A percentile compares a stretch with the other conserved stretches of the same genome.
phyloP scores from a whole-genome alignment of 92 coral and sea anemone genomes.

The Epizoanthus ramosus region DNA sequence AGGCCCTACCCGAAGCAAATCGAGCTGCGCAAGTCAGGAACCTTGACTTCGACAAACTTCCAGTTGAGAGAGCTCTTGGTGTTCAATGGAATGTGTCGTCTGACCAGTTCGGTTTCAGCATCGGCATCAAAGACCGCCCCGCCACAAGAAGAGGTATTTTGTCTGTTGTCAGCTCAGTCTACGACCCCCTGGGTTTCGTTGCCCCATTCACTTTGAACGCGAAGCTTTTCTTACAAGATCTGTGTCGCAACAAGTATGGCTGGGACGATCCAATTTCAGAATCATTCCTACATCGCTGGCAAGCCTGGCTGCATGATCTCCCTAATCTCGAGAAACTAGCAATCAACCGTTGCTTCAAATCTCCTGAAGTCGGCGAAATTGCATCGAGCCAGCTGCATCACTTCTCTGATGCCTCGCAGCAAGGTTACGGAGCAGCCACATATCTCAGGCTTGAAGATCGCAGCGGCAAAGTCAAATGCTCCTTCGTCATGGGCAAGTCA shows the following conservation, averaged over 20 bases:
- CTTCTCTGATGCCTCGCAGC: no score
- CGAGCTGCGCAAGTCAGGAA: conserved; percentile 26
- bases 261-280: conserved; percentile 46
- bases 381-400: no score
- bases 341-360: no score
- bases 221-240: conserved; percentile 39
- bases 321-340: conserved; percentile 36
- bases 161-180: conserved; percentile 37
- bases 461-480: conserved; percentile 11
- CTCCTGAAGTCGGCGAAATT: no score
- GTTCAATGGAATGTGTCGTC: conserved; percentile 33
- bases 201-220: conserved; percentile 33
- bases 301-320: conserved; percentile 50
- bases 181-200: conserved; percentile 45
- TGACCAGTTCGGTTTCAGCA: conserved; percentile 35
- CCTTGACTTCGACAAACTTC: conserved; percentile 21
- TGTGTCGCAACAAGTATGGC: conserved; percentile 29
- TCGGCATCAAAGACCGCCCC: conserved; percentile 46
- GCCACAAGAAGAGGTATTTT: conserved; percentile 47
- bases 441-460: conserved; percentile 9
- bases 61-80: conserved; percentile 43
- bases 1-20: conserved; percentile 34
- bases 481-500: conserved; percentile 57
- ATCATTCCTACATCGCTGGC: conserved; percentile 35
- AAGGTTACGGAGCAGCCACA: no score